Percentiles rank a stretch among this genome's conserved stretches.
Conservation (phyloP, 2,113 vertebrate genomes). For the Seriola aureovittata region DNA sequence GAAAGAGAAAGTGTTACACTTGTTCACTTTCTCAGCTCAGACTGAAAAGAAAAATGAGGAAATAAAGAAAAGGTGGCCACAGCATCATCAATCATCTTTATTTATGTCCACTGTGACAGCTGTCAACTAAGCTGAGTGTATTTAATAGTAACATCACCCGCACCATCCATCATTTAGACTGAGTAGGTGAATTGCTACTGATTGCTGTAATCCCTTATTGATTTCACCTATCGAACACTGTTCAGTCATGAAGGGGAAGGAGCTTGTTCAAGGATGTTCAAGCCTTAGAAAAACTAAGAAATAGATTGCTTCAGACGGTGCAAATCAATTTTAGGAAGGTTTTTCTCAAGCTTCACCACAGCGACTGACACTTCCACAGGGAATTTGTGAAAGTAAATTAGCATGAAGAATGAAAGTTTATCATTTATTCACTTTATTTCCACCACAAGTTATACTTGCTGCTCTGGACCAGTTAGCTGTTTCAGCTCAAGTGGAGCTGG, state of each 20-base stretch:
- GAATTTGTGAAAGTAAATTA: background rate
- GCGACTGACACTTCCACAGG: background rate
- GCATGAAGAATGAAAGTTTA: no score
- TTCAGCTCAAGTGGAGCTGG: slow-evolving; percentile 24
- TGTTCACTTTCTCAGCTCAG: slow-evolving; percentile 14
- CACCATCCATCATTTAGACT: slow-evolving; percentile 2
- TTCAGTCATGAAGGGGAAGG: slow-evolving; percentile 30
- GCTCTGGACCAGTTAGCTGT: slow-evolving; percentile 16
- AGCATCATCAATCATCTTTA: background rate
- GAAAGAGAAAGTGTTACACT: slow-evolving; percentile 13
- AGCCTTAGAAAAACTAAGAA: slow-evolving; percentile 33
- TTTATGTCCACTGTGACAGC: background rate
- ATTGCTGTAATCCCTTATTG: slow-evolving; percentile 59
- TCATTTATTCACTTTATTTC: no score
- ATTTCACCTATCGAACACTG: slow-evolving; percentile 52
- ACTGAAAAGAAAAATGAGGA: background rate
- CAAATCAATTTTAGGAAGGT: slow-evolving; percentile 60
- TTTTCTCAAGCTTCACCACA: slow-evolving; percentile 28
- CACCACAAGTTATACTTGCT: background rate
- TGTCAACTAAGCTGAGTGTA: background rate
- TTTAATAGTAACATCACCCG: background rate
- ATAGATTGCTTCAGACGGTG: slow-evolving; percentile 44
- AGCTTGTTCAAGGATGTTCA: slow-evolving; percentile 53
- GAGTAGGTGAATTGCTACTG: slow-evolving; percentile 43
- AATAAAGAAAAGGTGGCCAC: background rate